Evolutionary conservation across 2,797 vertebrate genomes (phyloP), one percentile per base, ranked within the genome.

Genomic region (Leptodactylus fallax): DNA sequence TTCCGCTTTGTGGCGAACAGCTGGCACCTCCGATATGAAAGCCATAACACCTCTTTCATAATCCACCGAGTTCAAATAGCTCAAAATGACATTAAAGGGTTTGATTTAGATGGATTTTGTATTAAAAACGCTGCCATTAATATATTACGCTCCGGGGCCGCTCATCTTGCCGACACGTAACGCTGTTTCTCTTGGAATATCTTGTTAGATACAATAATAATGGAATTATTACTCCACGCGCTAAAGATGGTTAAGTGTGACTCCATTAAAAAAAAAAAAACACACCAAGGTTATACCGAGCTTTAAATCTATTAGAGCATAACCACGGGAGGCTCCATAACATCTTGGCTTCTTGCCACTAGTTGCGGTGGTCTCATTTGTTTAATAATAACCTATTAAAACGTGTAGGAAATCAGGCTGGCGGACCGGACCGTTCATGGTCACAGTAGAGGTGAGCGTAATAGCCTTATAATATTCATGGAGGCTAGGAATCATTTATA

Each of bases 241-340:
- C 92, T 92, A 93, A 93, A 93, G 92, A 92, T 93, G 92, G 92
- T 94, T 92, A 94, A 94, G 92, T 93, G 92, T 91, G 92, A 93
- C 93, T 93, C 91, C 92, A 93, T 92, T 93, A 92, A 49, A 69
- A 55, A 87, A n/a, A 74, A 76, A 74, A 49, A 74, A 74, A 74
- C 92, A 93, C 93, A 92, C 90, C 93, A 94, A 93, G 93, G 94
- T 93, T 93, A 94, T 87, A 79, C 90, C 90, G 90, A 90, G 91
- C 92, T 91, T 92, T 93, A 93, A 94, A 93, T 94, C 92, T 93
- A 88, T 92, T 87, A 93, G 88, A 91, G 91, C 90, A 74, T 58
- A 92, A 91, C 92, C 0, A 51, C 89, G 85, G 90, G 92, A 90
- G 90, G 90, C 91, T 88, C 85, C 90, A 88, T 91, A 90, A 86